phyloP scores from a whole-genome alignment of 2,113 vertebrate genomes.

The Rissa tridactyla region DNA sequence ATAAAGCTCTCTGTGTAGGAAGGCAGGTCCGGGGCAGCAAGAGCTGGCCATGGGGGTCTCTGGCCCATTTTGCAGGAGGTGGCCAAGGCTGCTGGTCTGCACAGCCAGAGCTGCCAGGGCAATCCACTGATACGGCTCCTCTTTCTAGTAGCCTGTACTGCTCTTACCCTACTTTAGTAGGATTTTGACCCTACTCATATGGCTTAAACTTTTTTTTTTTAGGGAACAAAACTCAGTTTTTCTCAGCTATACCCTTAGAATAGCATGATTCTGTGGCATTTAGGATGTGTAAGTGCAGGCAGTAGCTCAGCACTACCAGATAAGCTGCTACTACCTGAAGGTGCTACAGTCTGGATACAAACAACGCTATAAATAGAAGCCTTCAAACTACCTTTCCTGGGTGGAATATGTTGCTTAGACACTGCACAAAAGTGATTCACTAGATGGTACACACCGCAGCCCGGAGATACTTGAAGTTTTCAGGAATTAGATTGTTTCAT shows the following conservation, averaged over 20 bases:
- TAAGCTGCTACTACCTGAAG: not conserved
- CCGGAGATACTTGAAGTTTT: not conserved
- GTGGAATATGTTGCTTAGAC: not conserved
- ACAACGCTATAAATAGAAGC: not conserved
- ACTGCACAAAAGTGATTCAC: not conserved
- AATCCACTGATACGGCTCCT: not conserved
- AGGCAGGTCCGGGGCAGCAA: not conserved
- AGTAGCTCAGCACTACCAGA: not conserved
- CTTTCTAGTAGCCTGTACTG: not conserved
- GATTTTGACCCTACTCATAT: not conserved
- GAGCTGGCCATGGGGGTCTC: not conserved
- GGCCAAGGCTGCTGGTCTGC: not conserved
- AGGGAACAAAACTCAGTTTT: not conserved
- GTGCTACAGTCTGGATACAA: not conserved
- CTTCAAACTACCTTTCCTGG: not conserved
- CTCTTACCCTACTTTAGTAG: not conserved
- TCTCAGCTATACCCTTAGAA: not conserved
- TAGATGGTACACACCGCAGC: not conserved
- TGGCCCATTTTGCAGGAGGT: not conserved
- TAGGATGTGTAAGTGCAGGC: not conserved
- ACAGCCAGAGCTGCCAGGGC: not conserved
- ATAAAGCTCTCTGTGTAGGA: not conserved
- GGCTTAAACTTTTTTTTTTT: not conserved
- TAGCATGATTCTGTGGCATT: not conserved
- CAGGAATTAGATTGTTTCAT: not conserved